These are phyloP conservation scores for Vanessa atalanta DNA, from an alignment of 1,140 invertebrate species.

Conservation along the genomic window DNA sequence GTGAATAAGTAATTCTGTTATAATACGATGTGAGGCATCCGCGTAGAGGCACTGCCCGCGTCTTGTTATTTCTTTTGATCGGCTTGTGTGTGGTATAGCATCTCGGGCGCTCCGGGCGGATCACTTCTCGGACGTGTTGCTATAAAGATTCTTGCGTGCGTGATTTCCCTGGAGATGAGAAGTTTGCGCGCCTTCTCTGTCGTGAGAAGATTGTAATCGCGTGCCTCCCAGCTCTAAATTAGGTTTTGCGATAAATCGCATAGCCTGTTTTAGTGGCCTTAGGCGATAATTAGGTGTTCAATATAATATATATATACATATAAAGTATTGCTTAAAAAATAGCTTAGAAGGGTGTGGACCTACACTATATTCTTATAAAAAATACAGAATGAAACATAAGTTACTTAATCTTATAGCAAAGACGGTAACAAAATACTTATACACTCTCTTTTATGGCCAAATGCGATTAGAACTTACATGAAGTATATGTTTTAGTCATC, in stretches of 20 bases:
- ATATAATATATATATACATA: too few species aligned
- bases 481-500: too few species aligned
- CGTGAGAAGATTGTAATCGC: constrained; percentile 80
- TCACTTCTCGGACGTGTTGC: constrained; percentile 74
- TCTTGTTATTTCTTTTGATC: constrained; percentile 69
- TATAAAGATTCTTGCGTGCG: constrained; percentile 80
- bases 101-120: constrained; percentile 69
- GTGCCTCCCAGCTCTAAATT: constrained; percentile 77
- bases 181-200: constrained; percentile 79
- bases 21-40: constrained; percentile 47
- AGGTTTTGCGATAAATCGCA: constrained; percentile 77
- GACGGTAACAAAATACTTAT: too few species aligned
- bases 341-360: neutral
- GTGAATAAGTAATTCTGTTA: constrained; percentile 38
- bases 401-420: too few species aligned
- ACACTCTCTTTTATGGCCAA: too few species aligned
- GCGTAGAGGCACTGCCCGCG: constrained; percentile 74
- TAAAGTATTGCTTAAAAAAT: neutral
- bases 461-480: too few species aligned
- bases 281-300: constrained; percentile 64
- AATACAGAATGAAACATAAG: too few species aligned
- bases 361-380: too few species aligned
- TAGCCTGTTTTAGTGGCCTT: constrained; percentile 68
- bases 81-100: constrained; percentile 63
- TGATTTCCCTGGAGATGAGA: constrained; percentile 80